Base-by-base conservation (phyloP, 2,888 invertebrate genomes). In the Tuta absoluta region DNA sequence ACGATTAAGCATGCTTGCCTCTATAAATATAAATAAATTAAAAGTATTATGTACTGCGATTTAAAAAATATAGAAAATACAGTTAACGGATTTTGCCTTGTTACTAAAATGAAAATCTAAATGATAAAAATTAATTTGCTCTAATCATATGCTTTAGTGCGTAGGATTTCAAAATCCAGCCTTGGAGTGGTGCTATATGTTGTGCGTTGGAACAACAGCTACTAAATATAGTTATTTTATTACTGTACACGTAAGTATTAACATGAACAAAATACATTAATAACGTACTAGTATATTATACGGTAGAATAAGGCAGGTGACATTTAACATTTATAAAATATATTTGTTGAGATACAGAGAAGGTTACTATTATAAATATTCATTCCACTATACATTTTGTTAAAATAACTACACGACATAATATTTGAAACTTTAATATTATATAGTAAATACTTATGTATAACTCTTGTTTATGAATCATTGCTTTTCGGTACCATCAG, bases 231-330 rank as follows among this genome's bases (percentile, higher is more conserved):
- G 8, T 49, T 17, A 10, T n/a, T n/a, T 48, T 48, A 48, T 4
- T 48, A 48, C 28, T 28, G 3, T 28, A 4, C 5, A 28, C 5
- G 10, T 33, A 5, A 49, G 11, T 23, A 8, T 19, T n/a, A 48
- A 48, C 19, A 17, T 21, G 11, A 49, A 49, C 21, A 49, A 21
- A 49, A 49, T 17, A 45, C 3, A 7, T 14, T 12, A 41, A 14
- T 41, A 41, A 14, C 14, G 1, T 11, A 1, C 2, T 17, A 45
- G 8, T 7, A 33, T 33, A 33, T 33, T 33, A 33, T 1, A 33
- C 7, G 23, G 12, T 45, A 45, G 45, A 45, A 5, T 53, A 53
- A 53, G 51, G 51, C 51, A 53, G 14, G 23, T 53, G 23, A 53
- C 51, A 53, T 23, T 23, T 11, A 53, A 53, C 14, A 45, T n/a